Percentiles rank a stretch among this genome's conserved stretches.
These are phyloP conservation scores for Apamea crenata DNA, from an alignment of 2,888 invertebrate species.

Conservation along the genomic window DNA sequence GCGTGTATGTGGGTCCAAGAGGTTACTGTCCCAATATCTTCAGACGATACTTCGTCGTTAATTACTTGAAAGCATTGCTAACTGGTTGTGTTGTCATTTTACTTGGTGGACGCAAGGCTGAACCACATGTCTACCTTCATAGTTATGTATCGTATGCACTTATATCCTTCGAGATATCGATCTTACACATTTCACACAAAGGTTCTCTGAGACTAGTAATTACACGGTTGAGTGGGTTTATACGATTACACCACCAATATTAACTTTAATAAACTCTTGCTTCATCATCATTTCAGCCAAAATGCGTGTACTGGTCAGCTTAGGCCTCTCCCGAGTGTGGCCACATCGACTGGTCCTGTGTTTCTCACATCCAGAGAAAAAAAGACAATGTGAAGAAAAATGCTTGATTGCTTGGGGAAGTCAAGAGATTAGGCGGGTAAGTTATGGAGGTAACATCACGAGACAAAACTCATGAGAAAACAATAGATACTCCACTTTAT, in stretches of 20 bases:
- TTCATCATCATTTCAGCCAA: not conserved
- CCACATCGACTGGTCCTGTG: not conserved
- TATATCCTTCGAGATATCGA: not conserved
- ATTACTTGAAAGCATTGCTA: conserved; percentile 42
- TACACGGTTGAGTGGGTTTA: not conserved
- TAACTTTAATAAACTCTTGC: not conserved
- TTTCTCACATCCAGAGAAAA: not conserved
- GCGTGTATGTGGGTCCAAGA: not conserved
- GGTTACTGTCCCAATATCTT: conserved; percentile 41
- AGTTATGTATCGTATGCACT: not conserved
- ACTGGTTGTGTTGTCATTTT: conserved; percentile 40
- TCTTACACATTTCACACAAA: conserved; percentile 4
- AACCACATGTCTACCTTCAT: conserved; percentile 2
- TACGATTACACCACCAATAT: not conserved
- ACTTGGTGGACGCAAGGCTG: conserved; percentile 23
- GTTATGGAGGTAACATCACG: not conserved
- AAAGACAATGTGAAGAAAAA: too few species aligned
- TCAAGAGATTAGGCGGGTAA: not conserved
- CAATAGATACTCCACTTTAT: not conserved
- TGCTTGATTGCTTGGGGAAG: not conserved
- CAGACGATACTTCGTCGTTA: conserved; percentile 21
- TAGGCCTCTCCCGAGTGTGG: not conserved
- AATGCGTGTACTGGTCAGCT: not conserved
- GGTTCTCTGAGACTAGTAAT: not conserved
- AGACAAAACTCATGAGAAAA: not conserved